Conservation (phyloP, 2,888 invertebrate species). For the Chloroclystis v-ata region DNA sequence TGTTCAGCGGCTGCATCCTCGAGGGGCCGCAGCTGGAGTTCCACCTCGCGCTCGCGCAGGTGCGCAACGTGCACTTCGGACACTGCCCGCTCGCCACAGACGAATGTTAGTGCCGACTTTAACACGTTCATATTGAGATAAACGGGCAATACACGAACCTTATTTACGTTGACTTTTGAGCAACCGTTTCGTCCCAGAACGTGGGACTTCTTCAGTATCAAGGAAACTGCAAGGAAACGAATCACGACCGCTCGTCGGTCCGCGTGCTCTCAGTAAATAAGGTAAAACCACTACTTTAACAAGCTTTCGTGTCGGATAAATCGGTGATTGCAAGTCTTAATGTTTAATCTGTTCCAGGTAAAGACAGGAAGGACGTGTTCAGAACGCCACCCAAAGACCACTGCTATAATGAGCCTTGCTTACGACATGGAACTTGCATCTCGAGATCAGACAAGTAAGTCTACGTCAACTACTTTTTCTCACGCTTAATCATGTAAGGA, state of each 20-base stretch:
- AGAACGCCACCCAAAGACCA: constrained; percentile 80
- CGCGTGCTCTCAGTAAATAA: too few species aligned
- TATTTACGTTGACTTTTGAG: too few species aligned
- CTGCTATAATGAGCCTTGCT: constrained; percentile 88
- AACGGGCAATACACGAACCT: too few species aligned
- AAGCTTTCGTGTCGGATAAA: too few species aligned
- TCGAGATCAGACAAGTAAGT: constrained; percentile 81
- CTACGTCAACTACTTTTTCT: background rate
- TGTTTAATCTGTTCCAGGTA: constrained; percentile 47
- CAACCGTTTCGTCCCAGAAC: too few species aligned
- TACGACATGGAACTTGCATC: constrained; percentile 89
- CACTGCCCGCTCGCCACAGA: constrained; percentile 85
- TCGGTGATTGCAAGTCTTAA: too few species aligned
- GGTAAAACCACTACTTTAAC: too few species aligned
- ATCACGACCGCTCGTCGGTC: too few species aligned
- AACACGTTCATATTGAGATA: too few species aligned
- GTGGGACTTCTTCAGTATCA: too few species aligned
- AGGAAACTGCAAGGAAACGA: too few species aligned
- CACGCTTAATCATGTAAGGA: too few species aligned
- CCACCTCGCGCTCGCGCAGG: constrained; percentile 79
- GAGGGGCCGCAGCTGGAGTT: constrained; percentile 93
- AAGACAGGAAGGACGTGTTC: constrained; percentile 74
- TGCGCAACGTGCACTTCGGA: constrained; percentile 85
- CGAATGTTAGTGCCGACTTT: constrained; percentile 64
- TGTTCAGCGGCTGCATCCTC: constrained; percentile 89